Base-by-base conservation (phyloP, 2,113 vertebrate species). In the Festucalex cinctus region DNA sequence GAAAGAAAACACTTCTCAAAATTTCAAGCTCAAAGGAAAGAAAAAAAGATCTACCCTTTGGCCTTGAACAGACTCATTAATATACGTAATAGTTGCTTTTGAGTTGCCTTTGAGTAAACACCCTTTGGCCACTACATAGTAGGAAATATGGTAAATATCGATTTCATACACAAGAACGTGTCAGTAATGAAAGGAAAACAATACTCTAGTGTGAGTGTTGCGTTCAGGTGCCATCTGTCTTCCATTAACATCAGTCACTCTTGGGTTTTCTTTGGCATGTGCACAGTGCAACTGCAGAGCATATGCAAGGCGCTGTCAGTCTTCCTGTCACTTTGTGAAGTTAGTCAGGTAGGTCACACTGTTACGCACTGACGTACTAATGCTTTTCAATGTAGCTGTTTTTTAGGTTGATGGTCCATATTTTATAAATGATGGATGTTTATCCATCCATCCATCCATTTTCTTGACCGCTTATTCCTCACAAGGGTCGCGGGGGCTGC, bases 331-430 rank as follows among this genome's bases (percentile, higher is more conserved):
- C 63, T 74, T 17, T 66, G 63, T 68, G 71, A 74, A 75, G 70
- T 76, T 60, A 64, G 57, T 53, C 56, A 17, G 24, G 13, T 36
- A 37, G 62, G 13, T 57, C 57, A n/a, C 0, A 53, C 70, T 28
- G 66, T 75, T 69, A 66, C 22, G 59, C 79, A 80, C 65, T 2
- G 44, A 77, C 32, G 68, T 43, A 43, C 67, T 68, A n/a, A 10
- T 51, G 74, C 71, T 66, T 71, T 63, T 68, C 70, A 58, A 61
- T 83, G 81, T 64, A 75, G 78, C 75, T 78, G 80, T 88, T 86
- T 85, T 78, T 85, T 82, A 79, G 8, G 22, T 35, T 60, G 61
- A 69, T 14, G 19, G 41, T 67, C 46, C 51, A 37, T 36, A 64
- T 51, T 78, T 78, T 72, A 59, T 26, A 59, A 39, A 53, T 22